Conservation (phyloP, 2,888 invertebrate species). For the Agrotis puta region DNA sequence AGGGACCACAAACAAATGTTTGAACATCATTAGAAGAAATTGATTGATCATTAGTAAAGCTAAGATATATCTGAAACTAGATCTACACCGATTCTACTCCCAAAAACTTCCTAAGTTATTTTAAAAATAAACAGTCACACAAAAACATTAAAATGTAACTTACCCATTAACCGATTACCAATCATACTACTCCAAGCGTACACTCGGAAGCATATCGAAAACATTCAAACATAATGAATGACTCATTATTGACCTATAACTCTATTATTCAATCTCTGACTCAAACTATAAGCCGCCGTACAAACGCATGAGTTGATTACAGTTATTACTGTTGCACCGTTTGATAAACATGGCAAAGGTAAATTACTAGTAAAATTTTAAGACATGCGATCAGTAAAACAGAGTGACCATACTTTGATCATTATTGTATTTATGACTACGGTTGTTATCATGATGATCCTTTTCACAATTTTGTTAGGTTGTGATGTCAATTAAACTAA, state of each 20-base stretch:
- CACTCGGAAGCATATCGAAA: slow-evolving; percentile 29
- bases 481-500: neutral
- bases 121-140: slow-evolving; percentile 25
- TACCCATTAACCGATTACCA: slow-evolving; percentile 29
- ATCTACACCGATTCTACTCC: neutral
- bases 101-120: neutral
- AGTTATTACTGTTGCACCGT: slow-evolving; percentile 45
- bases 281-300: slow-evolving; percentile 33
- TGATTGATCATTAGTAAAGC: too few relatives aligned
- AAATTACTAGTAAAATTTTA: slow-evolving; percentile 52
- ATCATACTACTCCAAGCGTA: slow-evolving; percentile 9
- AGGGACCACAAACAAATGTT: neutral
- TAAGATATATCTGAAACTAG: neutral
- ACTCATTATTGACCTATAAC: slow-evolving; percentile 47
- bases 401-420: neutral
- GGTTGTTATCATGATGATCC: neutral
- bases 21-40: too few relatives aligned
- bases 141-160: slow-evolving; percentile 18
- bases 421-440: neutral
- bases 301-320: slow-evolving; percentile 44
- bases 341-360: slow-evolving; percentile 52
- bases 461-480: neutral
- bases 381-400: slow-evolving; percentile 42
- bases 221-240: slow-evolving; percentile 49
- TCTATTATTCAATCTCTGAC: slow-evolving; percentile 38